Conservation (phyloP, 2,797 vertebrate species). For the Alcedo atthis region DNA sequence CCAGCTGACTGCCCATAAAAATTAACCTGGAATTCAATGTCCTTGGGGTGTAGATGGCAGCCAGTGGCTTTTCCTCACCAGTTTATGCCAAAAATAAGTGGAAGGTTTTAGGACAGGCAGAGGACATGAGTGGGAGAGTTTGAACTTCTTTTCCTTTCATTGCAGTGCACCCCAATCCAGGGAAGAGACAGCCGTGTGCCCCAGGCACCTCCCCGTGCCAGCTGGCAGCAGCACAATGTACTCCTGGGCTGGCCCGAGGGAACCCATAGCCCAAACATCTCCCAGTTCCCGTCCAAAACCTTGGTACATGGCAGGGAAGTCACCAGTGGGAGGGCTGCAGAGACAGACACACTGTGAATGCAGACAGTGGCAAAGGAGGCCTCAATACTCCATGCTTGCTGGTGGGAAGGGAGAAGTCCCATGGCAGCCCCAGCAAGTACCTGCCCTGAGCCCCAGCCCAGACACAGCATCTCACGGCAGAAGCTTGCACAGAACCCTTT, state of each 20-base stretch:
- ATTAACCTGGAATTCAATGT: background rate
- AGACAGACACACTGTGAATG: fast-evolving
- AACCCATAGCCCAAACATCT: background rate
- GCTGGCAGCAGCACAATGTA: background rate
- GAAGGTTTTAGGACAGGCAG: background rate
- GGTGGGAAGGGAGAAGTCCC: background rate
- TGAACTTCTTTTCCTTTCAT: background rate
- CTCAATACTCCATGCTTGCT: background rate
- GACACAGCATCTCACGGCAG: background rate
- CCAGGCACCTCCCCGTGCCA: background rate
- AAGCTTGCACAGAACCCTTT: no score
- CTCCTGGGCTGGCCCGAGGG: background rate
- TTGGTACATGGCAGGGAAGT: background rate
- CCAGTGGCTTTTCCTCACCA: background rate
- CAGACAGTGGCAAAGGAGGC: background rate
- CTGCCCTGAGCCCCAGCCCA: background rate
- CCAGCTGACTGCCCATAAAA: background rate
- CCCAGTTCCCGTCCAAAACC: background rate
- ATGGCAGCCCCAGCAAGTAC: background rate
- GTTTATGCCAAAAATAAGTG: background rate
- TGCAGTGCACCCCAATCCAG: background rate
- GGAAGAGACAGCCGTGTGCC: background rate
- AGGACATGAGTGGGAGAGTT: background rate
- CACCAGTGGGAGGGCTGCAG: background rate
- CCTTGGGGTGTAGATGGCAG: background rate